These are phyloP conservation scores for Bos javanicus DNA, from an alignment of 2,113 vertebrate species.

Conservation along the genomic window DNA sequence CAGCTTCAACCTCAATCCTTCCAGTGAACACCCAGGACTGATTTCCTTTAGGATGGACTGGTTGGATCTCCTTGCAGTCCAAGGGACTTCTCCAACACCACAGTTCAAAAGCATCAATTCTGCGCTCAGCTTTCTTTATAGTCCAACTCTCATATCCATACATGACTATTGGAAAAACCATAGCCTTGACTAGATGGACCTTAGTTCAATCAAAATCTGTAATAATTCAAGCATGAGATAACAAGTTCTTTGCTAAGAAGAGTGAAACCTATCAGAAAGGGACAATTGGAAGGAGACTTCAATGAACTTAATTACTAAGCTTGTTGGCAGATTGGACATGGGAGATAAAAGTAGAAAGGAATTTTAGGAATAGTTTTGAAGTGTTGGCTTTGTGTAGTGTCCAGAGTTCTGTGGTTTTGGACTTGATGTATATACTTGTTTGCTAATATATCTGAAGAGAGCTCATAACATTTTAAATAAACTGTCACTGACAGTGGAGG, in stretches of 20 bases:
- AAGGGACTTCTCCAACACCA: background rate
- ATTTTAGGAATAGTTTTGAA: background rate
- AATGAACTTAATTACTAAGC: background rate
- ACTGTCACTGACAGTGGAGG: background rate
- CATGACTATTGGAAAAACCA: background rate
- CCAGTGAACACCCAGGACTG: background rate
- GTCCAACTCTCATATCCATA: background rate
- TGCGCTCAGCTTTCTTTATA: background rate
- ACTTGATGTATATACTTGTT: background rate
- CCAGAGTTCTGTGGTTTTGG: background rate
- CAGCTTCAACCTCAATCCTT: background rate
- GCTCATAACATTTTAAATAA: background rate
- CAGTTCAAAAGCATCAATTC: background rate
- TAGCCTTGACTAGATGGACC: background rate
- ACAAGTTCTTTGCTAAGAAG: background rate
- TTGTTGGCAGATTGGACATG: background rate
- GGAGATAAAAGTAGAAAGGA: background rate
- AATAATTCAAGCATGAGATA: background rate
- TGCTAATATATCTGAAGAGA: background rate
- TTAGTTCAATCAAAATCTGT: background rate
- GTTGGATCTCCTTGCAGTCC: background rate
- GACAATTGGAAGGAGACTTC: background rate
- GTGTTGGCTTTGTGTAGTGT: background rate
- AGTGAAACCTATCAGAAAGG: background rate
- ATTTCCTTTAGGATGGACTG: background rate